Evolutionary conservation across 1,140 invertebrate genomes (phyloP).

Genomic region (Radopholus similis): DNA sequence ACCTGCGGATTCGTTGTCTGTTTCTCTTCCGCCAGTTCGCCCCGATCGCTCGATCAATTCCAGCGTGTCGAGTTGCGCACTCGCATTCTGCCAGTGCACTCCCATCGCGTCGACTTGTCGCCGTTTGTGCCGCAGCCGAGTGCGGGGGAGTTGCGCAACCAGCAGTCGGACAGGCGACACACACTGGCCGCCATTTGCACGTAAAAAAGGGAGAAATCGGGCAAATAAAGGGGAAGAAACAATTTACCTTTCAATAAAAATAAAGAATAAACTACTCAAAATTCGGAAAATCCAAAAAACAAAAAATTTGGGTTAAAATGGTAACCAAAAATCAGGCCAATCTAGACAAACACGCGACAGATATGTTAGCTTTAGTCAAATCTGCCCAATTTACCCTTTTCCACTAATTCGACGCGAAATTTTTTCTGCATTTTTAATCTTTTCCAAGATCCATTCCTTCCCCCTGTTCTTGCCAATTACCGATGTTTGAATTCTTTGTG

Average conservation of each 20-base stretch:
- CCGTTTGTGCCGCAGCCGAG: conserved; percentile 5
- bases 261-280: no score
- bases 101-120: conserved; percentile 14
- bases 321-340: no score
- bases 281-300: no score
- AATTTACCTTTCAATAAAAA: no score
- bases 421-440: conserved; percentile 60
- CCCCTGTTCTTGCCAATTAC: neutral
- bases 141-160: neutral
- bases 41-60: neutral
- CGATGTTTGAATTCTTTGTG: neutral
- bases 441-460: conserved; percentile 69
- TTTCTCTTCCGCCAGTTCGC: neutral
- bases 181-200: conserved; percentile 41
- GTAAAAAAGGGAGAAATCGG: no score
- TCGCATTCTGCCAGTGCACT: conserved; percentile 32
- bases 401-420: no score
- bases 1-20: conserved; percentile 79
- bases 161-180: neutral
- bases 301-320: no score
- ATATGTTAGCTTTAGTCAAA: no score
- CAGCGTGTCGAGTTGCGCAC: conserved; percentile 38
- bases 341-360: no score
- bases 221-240: no score
- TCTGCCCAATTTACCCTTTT: no score